Percentiles rank a stretch among this genome's conserved stretches.
These are phyloP conservation scores for Lordiphosa collinella DNA, from an alignment of 1,140 invertebrate genomes.

Conservation along the genomic window DNA sequence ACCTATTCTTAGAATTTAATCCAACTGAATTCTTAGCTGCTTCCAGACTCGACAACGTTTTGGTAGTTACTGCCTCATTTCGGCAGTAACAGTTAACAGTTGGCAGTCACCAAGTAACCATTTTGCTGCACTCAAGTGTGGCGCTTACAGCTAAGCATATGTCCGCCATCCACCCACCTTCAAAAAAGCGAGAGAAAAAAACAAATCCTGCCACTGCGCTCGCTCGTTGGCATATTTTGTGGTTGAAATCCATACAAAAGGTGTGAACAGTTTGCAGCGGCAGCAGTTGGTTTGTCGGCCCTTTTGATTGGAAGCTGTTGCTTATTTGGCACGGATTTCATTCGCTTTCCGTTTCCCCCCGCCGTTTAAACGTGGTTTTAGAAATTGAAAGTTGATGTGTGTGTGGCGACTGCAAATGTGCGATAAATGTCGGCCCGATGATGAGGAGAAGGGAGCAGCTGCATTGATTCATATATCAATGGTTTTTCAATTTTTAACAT, in stretches of 20 bases:
- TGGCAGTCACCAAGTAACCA: no score
- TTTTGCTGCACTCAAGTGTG: no score
- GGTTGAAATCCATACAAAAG: conserved; percentile 9
- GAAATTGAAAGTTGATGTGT: conserved; percentile 8
- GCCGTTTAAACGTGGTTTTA: background rate
- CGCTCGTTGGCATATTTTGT: conserved; percentile 8
- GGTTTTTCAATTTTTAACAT: conserved; percentile 3
- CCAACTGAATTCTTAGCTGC: background rate
- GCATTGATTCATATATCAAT: background rate
- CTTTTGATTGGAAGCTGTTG: background rate
- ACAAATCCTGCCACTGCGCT: background rate
- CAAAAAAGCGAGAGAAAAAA: no score
- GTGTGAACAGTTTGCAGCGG: background rate
- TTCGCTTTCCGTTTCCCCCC: conserved; percentile 1
- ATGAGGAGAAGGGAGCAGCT: no score
- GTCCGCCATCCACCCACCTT: no score
- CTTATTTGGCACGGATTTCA: conserved; percentile 10
- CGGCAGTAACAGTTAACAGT: no score
- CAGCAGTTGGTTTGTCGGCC: background rate
- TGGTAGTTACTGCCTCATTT: no score
- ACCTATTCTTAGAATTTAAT: no score
- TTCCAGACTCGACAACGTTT: background rate
- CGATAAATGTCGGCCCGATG: conserved; percentile 1
- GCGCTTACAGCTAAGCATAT: background rate
- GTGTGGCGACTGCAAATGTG: conserved; percentile 6